Percentiles rank a stretch among this genome's conserved stretches.
These are phyloP conservation scores for Erpornis zantholeuca DNA, from an alignment of 2,113 vertebrate genomes.

Conservation along the genomic window DNA sequence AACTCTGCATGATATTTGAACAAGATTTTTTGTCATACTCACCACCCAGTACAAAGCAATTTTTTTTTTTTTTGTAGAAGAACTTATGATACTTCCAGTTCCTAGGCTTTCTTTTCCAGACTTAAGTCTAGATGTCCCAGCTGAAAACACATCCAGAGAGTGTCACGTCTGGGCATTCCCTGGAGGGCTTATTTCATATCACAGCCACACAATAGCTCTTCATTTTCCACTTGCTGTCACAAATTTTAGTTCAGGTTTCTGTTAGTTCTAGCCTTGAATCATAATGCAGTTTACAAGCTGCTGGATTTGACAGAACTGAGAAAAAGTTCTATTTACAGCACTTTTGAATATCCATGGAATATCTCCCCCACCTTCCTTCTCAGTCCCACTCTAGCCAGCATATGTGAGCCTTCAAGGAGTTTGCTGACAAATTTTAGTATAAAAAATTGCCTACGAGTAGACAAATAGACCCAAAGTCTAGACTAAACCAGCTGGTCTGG, in stretches of 20 bases:
- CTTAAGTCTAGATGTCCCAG: not conserved
- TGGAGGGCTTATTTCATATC: not conserved
- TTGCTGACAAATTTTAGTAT: not conserved
- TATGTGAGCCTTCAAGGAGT: not conserved
- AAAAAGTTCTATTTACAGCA: not conserved
- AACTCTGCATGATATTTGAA: not conserved
- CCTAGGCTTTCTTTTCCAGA: not conserved
- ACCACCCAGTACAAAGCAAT: not conserved
- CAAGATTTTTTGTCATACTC: not conserved
- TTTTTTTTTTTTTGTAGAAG: not conserved
- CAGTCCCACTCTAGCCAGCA: not conserved
- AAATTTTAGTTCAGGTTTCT: not conserved
- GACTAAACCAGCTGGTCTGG: not conserved
- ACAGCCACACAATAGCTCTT: not conserved
- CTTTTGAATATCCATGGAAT: not conserved
- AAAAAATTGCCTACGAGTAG: not conserved
- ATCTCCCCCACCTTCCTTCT: not conserved
- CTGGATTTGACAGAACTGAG: not conserved
- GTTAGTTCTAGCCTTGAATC: not conserved
- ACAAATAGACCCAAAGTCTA: not conserved
- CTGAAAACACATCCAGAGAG: not conserved
- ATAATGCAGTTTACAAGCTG: not conserved
- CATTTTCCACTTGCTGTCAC: not conserved
- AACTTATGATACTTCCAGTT: not conserved
- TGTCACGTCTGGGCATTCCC: not conserved